Evolutionary conservation across 1,140 invertebrate genomes (phyloP), one percentile per base, ranked within the genome.

Genomic region (Drosophila santomea): DNA sequence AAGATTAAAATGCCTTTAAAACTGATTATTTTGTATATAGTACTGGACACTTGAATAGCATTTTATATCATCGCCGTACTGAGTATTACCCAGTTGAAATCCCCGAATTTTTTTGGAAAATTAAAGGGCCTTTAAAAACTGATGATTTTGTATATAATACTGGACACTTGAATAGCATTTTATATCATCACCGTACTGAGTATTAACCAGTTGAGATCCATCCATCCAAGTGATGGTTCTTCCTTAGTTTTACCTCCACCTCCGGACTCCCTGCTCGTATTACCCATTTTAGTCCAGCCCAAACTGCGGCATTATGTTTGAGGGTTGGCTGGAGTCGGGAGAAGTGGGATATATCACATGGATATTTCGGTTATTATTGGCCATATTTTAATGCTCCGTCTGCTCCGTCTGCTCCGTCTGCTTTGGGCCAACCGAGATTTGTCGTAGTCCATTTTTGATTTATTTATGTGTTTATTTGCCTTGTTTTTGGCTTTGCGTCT

Each of bases 391-490:
- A 88, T 88, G 75, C 74, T 66, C 61, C 72, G 57, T 41, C 61
- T 62, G 61, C 47, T 52, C 59, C 71, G 72, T 61, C 61, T 62
- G 61, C 47, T 52, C 59, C 71, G 72, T 61, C 45, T 51, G 54
- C 23, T 47, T 58, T 54, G 73, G 72, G 71, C 83, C 83, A 86
- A 82, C 83, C 71, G 83, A 86, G 83, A 86, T 88, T 86, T 86
- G 83, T 86, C 83, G 83, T 86, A 76, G 79, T 82, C 80, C 79
- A 86, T 82, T 80, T 85, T 85, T 86, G 83, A 86, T 86, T 86
- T 86, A 86, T 86, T 88, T 86, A 86, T 86, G 83, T 86, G 83
- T 86, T 86, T 88, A 88, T 86, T 88, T 86, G 83, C 74, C 75
- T 68, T 85, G 83, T 88, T 85, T 77, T 85, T 71, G 76, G 82